Evolutionary conservation across 2,888 invertebrate genomes (phyloP), one percentile per base, ranked within the genome.

Genomic region (Andrena praecox): DNA sequence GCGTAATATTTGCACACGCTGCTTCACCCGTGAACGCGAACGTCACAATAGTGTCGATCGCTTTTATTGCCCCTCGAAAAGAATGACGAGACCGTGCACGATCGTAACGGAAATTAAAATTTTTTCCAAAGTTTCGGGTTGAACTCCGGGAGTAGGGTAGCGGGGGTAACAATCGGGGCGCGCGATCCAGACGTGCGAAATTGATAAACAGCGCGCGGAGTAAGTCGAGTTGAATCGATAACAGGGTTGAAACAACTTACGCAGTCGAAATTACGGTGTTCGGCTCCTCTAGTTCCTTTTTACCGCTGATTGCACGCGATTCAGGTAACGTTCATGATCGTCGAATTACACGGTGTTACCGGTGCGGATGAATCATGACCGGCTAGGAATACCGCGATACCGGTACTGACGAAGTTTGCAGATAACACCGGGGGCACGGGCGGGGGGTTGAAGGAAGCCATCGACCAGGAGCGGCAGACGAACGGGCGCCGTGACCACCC

Each of bases 381-480:
- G 66, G 54, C 82, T 68, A 73, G 27, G 85, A 85, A 88, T 89
- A 89, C 85, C 85, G 90, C 89, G 87, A 90, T 89, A 90, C 89
- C 87, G 85, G 83, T 85, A 91, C 91, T 90, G 89, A 82, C 56
- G 85, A 87, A 87, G 70, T 81, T 86, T 79, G 72, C 71, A 66
- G 86, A 85, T 86, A 88, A 87, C 74, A 68, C n/a, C 50, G 70
- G 66, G 77, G 67, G 59, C 42, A 66, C 10, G 60, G 67, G 56
- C 73, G 56, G 79, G 42, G 66, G 84, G 84, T 80, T 77, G 81
- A 83, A 79, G 76, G 67, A 87, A 85, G 77, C 77, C 88, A 89
- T 89, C 84, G 87, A 86, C 84, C 90, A 90, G 89, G 89, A 88
- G 82, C 90, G 91, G 86, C 89, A 91, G 92, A 91, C 92, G 86